A percentile compares a stretch with the other conserved stretches of the same genome.
phyloP scores from a whole-genome alignment of 2,888 invertebrate species.

The Macrophya alboannulata region DNA sequence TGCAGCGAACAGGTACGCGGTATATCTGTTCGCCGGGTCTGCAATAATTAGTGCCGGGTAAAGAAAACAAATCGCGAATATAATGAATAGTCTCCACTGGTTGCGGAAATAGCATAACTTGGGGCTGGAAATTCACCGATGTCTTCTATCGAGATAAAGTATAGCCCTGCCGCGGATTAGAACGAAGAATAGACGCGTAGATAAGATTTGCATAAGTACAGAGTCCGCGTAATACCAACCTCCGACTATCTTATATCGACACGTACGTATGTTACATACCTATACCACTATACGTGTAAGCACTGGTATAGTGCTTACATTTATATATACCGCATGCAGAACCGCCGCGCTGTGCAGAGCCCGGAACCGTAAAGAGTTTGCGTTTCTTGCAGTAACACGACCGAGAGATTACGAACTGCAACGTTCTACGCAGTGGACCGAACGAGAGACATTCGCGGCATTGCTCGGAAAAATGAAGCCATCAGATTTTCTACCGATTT shows the following conservation, averaged over 20 bases:
- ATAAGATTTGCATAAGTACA: neutral
- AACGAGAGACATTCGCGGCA: neutral
- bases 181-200: neutral
- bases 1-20: slow-evolving; percentile 52
- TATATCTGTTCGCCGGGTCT: slow-evolving; percentile 70
- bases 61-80: neutral
- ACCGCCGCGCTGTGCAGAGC: neutral
- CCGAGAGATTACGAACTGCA: neutral
- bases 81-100: neutral
- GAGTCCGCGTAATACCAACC: no score
- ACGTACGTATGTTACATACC: no score
- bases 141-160: neutral
- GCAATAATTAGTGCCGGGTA: slow-evolving; percentile 33
- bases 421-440: neutral
- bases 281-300: neutral
- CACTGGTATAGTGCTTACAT: neutral
- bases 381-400: neutral
- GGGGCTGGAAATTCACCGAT: neutral
- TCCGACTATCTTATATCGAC: no score
- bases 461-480: neutral
- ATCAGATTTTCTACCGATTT: neutral
- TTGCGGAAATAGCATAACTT: neutral
- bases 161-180: neutral
- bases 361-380: neutral
- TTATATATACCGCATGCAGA: neutral